phyloP scores from a whole-genome alignment of 2,888 invertebrate genomes.

The Podabrus alpinus region DNA sequence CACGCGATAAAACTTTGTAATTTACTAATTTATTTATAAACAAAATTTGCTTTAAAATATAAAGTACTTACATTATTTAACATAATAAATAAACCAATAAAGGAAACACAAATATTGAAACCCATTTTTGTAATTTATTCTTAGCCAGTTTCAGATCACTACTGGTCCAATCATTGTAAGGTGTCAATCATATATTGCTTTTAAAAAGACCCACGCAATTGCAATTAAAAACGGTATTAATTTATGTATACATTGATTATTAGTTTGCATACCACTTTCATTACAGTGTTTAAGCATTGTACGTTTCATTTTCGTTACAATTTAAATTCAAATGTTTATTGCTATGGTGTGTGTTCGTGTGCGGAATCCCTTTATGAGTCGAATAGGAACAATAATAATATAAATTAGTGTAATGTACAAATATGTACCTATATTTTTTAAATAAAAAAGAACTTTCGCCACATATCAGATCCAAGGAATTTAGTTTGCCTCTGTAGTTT shows the following conservation, averaged over 20 bases:
- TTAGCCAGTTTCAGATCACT: conserved; percentile 6
- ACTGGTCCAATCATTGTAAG: conserved; percentile 2
- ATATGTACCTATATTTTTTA: too few species aligned
- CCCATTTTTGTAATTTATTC: background rate
- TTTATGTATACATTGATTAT: conserved; percentile 12
- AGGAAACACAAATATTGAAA: background rate
- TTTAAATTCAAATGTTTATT: too few species aligned
- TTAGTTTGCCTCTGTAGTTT: too few species aligned
- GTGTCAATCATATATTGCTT: conserved; percentile 16
- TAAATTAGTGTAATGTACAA: too few species aligned
- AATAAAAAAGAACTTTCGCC: too few species aligned
- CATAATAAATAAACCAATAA: background rate
- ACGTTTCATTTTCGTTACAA: background rate
- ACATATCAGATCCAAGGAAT: too few species aligned
- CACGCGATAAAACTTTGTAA: background rate
- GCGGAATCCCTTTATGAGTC: too few species aligned
- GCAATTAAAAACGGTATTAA: conserved; percentile 17
- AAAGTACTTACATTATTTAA: background rate
- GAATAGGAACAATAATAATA: too few species aligned
- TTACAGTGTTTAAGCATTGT: conserved; percentile 10
- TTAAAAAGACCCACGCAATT: conserved; percentile 6
- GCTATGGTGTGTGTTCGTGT: too few species aligned
- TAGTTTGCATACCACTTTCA: conserved; percentile 12
- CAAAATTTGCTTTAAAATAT: background rate
- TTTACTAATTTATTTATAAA: background rate